Evolutionary conservation across 2,113 vertebrate species (phyloP).

Genomic region (Aegithalos caudatus): DNA sequence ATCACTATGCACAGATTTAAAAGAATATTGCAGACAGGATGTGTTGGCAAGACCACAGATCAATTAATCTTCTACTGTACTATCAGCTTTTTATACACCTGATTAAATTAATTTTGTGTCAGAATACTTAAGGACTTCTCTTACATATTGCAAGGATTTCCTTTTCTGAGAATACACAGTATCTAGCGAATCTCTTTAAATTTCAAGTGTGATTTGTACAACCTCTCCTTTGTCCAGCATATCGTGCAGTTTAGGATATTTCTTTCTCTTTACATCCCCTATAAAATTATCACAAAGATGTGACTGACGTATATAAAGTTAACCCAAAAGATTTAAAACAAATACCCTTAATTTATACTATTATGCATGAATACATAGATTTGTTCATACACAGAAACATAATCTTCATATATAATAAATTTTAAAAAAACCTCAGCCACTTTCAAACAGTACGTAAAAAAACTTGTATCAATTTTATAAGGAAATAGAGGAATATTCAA

Average conservation of each 20-base stretch:
- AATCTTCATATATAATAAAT: too few species aligned
- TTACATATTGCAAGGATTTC: background rate
- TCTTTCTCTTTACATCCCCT: background rate
- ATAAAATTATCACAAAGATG: background rate
- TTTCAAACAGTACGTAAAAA: background rate
- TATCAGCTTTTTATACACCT: background rate
- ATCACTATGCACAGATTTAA: too few species aligned
- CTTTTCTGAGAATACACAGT: background rate
- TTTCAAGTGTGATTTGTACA: background rate
- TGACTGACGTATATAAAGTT: background rate
- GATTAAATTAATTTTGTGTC: background rate
- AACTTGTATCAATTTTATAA: background rate
- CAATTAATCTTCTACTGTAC: background rate
- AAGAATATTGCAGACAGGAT: background rate
- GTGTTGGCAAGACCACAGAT: background rate
- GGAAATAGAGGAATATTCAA: background rate
- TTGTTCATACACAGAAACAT: background rate
- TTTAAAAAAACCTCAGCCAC: too few species aligned
- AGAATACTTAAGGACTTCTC: background rate
- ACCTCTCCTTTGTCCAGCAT: background rate
- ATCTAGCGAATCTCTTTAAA: fast-evolving
- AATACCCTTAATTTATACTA: background rate
- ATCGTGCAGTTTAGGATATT: background rate
- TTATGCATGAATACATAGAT: background rate
- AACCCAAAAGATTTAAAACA: background rate